Base-by-base conservation (phyloP, 2,888 invertebrate species). In the Brachypterus glaber region DNA sequence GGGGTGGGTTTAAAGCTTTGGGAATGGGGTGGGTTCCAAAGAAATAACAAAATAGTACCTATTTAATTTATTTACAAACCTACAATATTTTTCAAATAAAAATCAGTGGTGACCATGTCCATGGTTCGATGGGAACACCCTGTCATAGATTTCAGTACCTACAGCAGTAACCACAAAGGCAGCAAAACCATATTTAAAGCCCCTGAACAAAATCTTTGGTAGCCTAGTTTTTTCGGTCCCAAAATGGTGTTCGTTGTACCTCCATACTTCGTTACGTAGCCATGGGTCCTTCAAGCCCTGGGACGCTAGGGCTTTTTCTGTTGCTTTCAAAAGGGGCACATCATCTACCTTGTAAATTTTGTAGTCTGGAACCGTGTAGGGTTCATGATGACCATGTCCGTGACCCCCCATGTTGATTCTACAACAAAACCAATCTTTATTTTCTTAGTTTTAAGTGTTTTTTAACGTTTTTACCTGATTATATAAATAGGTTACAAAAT, bases 191-290 rank as follows among this genome's bases (percentile, higher is more conserved):
- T 73, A 56, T 34, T 70, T 69, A 36, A 82, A 70, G 1, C 88
- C 88, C 35, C 82, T 73, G 47, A 76, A 71, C 47, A 83, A 63
- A 8, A 72, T 57, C 1, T 53, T 54, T 11, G 58, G 54, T 0
- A 70, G 52, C 5, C 77, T 70, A 2, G 47, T 40, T 26, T 51
- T 50, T 13, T 63, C 64, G 0, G 74, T 77, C 11, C 78, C 77
- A 48, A 74, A 79, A 11, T 62, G 54, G 33, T 74, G 76, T 2
- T 67, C 67, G 52, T 82, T 66, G 56, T 75, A 88, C 16, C 84
- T 71, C 90, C 90, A 90, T 0, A 82, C 85, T 65, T 89, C 82
- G 62, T 90, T 91, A 57, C 90, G 79, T 34, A 88, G 68, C 91
- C 91, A 91, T 0, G 91, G 91, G 64, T 91, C 89, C 43, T 74